Conservation (phyloP, 2,113 vertebrate species). For the Hystrix brachyura region DNA sequence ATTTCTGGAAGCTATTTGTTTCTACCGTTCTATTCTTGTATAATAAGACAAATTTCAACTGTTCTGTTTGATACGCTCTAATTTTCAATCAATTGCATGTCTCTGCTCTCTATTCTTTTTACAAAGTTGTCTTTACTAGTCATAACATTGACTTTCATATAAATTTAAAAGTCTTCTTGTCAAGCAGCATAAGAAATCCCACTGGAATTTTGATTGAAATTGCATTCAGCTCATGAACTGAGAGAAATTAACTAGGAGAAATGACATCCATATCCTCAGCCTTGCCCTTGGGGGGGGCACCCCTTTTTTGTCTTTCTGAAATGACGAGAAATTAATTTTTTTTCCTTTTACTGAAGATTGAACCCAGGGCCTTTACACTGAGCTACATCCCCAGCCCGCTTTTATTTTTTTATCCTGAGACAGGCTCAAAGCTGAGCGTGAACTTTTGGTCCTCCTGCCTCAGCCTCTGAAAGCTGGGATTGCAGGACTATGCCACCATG, state of each 20-base stretch:
- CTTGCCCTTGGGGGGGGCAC: not conserved
- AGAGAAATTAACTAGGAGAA: slow-evolving; percentile 13
- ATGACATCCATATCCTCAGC: not conserved
- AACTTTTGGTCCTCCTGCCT: not conserved
- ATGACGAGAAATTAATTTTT: too few relatives aligned
- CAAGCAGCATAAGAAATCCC: slow-evolving; percentile 47
- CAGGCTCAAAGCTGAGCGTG: not conserved
- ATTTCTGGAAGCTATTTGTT: not conserved
- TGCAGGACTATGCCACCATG: not conserved
- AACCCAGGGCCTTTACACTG: not conserved
- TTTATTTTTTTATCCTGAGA: not conserved
- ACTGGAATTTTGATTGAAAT: slow-evolving; percentile 29
- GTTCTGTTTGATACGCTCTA: not conserved
- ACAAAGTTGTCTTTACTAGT: slow-evolving; percentile 54
- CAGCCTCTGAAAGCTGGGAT: not conserved
- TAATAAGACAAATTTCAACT: not conserved
- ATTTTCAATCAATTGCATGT: not conserved
- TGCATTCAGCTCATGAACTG: slow-evolving; percentile 42
- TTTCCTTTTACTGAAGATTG: not conserved
- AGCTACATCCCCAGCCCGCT: not conserved
- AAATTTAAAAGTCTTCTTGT: slow-evolving; percentile 67
- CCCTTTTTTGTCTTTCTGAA: too few relatives aligned
- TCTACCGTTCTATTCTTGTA: not conserved
- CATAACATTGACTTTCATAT: slow-evolving; percentile 74
- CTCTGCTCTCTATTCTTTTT: not conserved